Evolutionary conservation across 1,140 invertebrate species (phyloP).

Genomic region (Tigriopus japonicus): DNA sequence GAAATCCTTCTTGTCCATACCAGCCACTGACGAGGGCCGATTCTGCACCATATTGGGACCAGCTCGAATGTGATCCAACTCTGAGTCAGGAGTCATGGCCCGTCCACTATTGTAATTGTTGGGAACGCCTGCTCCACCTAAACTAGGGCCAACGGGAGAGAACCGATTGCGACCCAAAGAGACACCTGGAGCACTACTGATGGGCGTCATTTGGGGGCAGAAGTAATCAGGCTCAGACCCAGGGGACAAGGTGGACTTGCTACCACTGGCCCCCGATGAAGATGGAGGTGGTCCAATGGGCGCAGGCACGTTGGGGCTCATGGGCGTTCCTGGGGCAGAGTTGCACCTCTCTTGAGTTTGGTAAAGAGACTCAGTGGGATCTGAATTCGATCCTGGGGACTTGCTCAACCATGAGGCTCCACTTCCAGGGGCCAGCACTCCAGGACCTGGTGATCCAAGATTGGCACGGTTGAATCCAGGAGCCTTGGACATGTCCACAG

Average conservation of each 20-base stretch:
- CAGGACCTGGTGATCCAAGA: background rate
- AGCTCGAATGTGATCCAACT: too few species aligned
- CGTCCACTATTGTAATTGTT: background rate
- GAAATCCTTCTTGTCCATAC: too few species aligned
- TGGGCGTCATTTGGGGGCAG: background rate
- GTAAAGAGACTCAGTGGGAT: background rate
- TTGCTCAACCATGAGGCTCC: background rate
- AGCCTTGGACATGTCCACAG: background rate
- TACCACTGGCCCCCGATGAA: background rate
- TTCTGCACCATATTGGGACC: too few species aligned
- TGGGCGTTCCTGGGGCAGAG: conserved; percentile 9
- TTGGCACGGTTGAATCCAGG: background rate
- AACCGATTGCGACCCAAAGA: background rate
- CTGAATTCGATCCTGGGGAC: background rate
- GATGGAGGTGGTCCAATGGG: conserved; percentile 1
- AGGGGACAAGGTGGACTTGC: background rate
- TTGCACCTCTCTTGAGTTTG: conserved; percentile 1
- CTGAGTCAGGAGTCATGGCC: too few species aligned
- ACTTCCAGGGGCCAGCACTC: background rate
- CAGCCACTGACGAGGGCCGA: too few species aligned
- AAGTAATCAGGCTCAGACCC: background rate
- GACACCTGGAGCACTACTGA: background rate
- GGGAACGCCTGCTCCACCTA: background rate
- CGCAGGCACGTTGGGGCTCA: background rate
- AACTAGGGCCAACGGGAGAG: background rate